A percentile compares a stretch with the other conserved stretches of the same genome.
phyloP scores from a whole-genome alignment of 1,140 invertebrate species.

The Magallana ariakensis region DNA sequence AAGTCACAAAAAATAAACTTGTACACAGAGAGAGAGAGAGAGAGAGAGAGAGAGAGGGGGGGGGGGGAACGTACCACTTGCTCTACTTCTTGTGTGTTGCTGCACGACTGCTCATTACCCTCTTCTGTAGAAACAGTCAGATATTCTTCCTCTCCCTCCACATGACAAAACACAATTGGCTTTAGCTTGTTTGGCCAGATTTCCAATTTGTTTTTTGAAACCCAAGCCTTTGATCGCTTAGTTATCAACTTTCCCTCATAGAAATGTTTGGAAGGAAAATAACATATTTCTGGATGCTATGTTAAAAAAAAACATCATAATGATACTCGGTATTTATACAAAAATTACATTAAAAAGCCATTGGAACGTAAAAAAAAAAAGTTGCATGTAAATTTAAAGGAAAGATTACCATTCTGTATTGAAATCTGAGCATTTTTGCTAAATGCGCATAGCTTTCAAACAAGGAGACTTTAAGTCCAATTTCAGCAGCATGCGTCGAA shows the following conservation, averaged over 20 bases:
- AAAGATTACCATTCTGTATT: constrained; percentile 76
- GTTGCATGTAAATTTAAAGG: neutral
- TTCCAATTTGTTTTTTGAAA: constrained; percentile 38
- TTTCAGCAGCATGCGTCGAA: constrained; percentile 65
- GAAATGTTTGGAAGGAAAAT: constrained; percentile 72
- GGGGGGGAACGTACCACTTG: constrained; percentile 61
- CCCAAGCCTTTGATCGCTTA: constrained; percentile 44
- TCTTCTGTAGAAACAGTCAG: constrained; percentile 73
- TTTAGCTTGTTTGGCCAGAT: constrained; percentile 56
- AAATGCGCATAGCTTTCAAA: constrained; percentile 72
- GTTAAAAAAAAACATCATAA: constrained; percentile 44
- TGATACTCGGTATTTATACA: neutral
- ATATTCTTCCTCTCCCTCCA: constrained; percentile 70
- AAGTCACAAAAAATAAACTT: too few species aligned
- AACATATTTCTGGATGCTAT: constrained; percentile 70
- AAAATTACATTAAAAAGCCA: neutral
- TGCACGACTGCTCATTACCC: constrained; percentile 72
- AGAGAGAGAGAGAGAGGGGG: too few species aligned
- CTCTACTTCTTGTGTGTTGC: constrained; percentile 68
- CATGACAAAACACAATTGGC: constrained; percentile 70
- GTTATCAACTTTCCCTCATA: constrained; percentile 67
- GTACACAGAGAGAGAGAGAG: too few species aligned
- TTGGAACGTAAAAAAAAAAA: neutral
- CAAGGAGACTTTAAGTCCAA: constrained; percentile 72
- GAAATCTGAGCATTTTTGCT: constrained; percentile 62